Base-by-base conservation (phyloP, 1,140 invertebrate species). In the Cherax destructor region DNA sequence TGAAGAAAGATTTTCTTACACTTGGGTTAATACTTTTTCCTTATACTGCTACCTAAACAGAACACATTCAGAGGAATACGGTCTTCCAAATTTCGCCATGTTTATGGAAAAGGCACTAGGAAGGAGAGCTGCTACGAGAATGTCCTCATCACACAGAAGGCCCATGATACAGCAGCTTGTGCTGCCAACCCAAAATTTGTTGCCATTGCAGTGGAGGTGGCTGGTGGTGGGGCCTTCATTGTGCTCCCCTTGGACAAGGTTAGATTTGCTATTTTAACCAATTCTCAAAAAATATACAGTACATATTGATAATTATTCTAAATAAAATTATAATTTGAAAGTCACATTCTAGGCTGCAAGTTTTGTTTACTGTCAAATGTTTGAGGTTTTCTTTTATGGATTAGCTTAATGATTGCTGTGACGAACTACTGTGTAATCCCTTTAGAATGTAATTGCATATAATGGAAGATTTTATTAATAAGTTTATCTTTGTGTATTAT, bases 121-220 rank as follows among this genome's bases (percentile, higher is more conserved):
- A 95, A 97, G 90, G 98, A 99, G 93, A 96, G 97, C 94, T 98
- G 98, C 94, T 99, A 98, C 94, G 98, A 98, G 94, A 98, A 98
- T 94, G 97, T 99, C 91, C 97, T 97, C 94, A 98, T 99, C 88
- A 99, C 98, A 3, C 97, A 97, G 94, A 98, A 97, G 94, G 97
- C 97, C 18, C 86, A 92, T 56, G 91, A 88, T 80, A 89, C 91
- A 56, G 88, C 87, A 13, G 88, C 91, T 81, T 86, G 87, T 72
- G 97, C 97, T 5, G 98, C 98, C 74, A 99, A 99, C 95, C 98
- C 98, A 0, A 99, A 99, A 95, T 99, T 98, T 95, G 95, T 99
- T 81, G 98, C 98, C 76, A 96, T 99, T 86, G 98, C 99, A 65
- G 98, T 98, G 3, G 98, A 99, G 95, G 97, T 98, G 21, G 98